Conservation (phyloP, 2,797 vertebrate genomes). For the Anguilla pacifica region DNA sequence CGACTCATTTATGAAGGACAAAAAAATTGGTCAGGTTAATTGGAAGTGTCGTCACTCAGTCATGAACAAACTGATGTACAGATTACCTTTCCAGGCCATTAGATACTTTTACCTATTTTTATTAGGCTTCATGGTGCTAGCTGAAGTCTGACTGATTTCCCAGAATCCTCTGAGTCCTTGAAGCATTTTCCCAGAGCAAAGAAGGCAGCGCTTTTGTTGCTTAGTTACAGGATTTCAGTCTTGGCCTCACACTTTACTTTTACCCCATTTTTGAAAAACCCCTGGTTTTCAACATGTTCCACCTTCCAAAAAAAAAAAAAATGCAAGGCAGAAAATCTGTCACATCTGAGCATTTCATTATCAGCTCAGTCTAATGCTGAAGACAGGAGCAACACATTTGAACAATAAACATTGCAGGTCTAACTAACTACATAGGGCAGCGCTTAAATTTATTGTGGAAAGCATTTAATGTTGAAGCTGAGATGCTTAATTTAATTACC, state of each 20-base stretch:
- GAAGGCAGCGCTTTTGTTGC: constrained; percentile 57
- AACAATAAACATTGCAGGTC: constrained; percentile 4
- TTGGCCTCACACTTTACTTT: constrained; percentile 25
- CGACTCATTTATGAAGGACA: constrained; percentile 31
- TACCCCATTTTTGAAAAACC: constrained; percentile 7
- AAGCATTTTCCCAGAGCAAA: constrained; percentile 41
- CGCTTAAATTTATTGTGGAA: constrained; percentile 9
- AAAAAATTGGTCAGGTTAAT: constrained; percentile 30
- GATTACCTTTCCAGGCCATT: constrained; percentile 17
- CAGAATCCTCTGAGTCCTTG: constrained; percentile 40
- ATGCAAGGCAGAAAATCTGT: neutral
- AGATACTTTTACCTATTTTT: constrained; percentile 1
- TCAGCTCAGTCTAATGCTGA: neutral
- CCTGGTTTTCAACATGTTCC: constrained; percentile 17
- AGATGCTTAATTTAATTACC: constrained; percentile 4
- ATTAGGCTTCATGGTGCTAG: constrained; percentile 1
- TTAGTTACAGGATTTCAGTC: constrained; percentile 50
- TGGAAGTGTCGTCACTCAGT: constrained; percentile 19
- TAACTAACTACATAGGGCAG: neutral
- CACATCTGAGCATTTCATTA: neutral
- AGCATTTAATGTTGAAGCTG: constrained; percentile 13
- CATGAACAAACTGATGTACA: constrained; percentile 22
- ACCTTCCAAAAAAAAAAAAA: constrained; percentile 17
- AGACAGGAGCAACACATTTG: neutral
- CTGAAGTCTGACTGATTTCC: constrained; percentile 21